phyloP scores from a whole-genome alignment of 2,113 vertebrate species.

The Passer montanus region DNA sequence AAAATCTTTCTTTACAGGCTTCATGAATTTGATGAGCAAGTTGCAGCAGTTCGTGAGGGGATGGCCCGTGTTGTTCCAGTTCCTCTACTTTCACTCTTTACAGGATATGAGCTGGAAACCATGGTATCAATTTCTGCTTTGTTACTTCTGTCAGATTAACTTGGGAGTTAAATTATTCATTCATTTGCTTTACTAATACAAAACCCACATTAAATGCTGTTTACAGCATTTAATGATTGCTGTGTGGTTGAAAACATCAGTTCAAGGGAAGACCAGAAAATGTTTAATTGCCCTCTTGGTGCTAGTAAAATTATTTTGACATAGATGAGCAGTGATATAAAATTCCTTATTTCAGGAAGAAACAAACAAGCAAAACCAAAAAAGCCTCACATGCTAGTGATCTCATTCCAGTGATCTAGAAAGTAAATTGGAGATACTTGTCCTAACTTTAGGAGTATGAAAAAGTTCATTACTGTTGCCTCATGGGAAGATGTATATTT shows the following conservation, averaged over 20 bases:
- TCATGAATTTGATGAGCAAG: conserved; percentile 98
- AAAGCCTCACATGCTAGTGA: neutral
- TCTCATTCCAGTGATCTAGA: neutral
- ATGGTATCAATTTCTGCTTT: conserved; percentile 79
- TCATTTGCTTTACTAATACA: neutral
- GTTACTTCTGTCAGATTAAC: neutral
- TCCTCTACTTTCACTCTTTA: conserved; percentile 94
- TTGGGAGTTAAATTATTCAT: neutral
- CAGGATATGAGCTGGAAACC: conserved; percentile 95
- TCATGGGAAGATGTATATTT: neutral
- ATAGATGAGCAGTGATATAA: neutral
- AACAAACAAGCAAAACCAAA: neutral
- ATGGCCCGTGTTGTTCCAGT: conserved; percentile 98
- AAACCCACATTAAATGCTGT: neutral
- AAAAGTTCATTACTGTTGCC: neutral
- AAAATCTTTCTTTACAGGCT: conserved; percentile 77
- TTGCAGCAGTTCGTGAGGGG: conserved; percentile 94
- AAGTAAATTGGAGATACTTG: neutral
- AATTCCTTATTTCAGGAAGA: neutral
- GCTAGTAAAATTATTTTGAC: neutral
- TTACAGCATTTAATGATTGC: neutral
- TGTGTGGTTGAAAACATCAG: neutral
- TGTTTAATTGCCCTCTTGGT: neutral
- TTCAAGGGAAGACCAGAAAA: neutral
- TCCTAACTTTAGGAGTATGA: neutral